Percentiles rank a stretch among this genome's conserved stretches.
Conservation (phyloP, 2,888 invertebrate genomes). For the Andrena marginata region DNA sequence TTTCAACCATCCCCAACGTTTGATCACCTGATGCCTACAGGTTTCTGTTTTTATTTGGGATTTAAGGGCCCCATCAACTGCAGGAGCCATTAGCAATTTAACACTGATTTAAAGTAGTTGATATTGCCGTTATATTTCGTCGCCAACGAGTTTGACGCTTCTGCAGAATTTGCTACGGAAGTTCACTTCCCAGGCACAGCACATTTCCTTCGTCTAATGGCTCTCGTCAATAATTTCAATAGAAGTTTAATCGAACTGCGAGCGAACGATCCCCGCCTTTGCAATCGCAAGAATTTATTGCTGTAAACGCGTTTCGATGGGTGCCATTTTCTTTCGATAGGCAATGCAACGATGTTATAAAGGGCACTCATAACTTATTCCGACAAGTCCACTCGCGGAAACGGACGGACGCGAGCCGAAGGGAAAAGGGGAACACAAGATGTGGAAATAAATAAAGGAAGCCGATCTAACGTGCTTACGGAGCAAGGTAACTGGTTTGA, state of each 20-base stretch:
- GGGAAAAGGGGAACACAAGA: constrained; percentile 63
- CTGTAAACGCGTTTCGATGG: not conserved
- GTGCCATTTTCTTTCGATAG: constrained; percentile 42
- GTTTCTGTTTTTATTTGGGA: no score
- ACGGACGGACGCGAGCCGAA: constrained; percentile 31
- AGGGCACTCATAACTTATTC: constrained; percentile 44
- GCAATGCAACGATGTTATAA: constrained; percentile 49
- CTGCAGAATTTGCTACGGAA: no score
- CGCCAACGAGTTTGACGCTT: not conserved
- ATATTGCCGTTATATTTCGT: no score
- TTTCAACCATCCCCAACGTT: no score
- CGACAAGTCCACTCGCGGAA: constrained; percentile 43
- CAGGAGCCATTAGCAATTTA: no score
- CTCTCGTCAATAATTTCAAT: not conserved
- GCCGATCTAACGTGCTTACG: constrained; percentile 69
- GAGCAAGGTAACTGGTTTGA: constrained; percentile 60
- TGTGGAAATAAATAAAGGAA: constrained; percentile 75
- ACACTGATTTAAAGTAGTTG: no score
- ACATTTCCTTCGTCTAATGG: not conserved
- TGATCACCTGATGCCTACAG: no score
- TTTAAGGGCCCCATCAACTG: no score
- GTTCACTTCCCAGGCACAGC: no score
- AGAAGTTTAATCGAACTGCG: not conserved
- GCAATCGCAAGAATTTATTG: constrained; percentile 24
- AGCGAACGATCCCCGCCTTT: not conserved